These are phyloP conservation scores for Mylabris phalerata DNA, from an alignment of 1,140 invertebrate genomes.

Conservation along the genomic window DNA sequence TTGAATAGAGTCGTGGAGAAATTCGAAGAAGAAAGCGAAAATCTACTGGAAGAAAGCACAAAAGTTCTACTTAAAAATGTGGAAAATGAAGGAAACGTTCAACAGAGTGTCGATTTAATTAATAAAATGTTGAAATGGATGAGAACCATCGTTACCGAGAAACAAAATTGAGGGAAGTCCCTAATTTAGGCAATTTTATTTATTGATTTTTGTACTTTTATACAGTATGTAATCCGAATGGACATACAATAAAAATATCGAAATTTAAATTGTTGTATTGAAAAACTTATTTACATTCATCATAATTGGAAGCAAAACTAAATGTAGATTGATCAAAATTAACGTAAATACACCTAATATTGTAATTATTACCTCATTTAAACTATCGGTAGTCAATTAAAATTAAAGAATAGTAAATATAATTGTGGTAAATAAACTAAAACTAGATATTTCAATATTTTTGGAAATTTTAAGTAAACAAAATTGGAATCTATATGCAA, in stretches of 20 bases:
- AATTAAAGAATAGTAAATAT: too few species aligned
- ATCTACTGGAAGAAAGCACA: slow-evolving; percentile 20
- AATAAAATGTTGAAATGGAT: slow-evolving; percentile 15
- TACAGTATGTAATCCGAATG: background rate
- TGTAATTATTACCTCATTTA: background rate
- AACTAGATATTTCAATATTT: too few species aligned
- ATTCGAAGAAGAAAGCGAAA: slow-evolving; percentile 16
- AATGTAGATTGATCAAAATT: background rate
- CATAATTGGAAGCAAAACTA: background rate
- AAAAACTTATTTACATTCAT: background rate
- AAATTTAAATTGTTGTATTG: background rate
- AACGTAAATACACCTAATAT: background rate
- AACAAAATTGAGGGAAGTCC: background rate
- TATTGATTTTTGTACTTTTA: slow-evolving; percentile 7
- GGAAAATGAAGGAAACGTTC: slow-evolving; percentile 10
- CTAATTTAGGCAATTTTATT: background rate
- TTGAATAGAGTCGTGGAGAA: slow-evolving; percentile 23
- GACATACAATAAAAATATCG: background rate
- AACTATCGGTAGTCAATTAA: background rate
- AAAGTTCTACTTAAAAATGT: slow-evolving; percentile 17
- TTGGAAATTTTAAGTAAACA: too few species aligned
- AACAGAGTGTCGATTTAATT: slow-evolving; percentile 2
- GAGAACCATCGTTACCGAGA: slow-evolving; percentile 6
- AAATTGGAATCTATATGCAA: too few species aligned
- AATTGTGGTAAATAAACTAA: too few species aligned